Base-by-base conservation (phyloP, 2,113 vertebrate species). In the Pycnonotus jocosus region DNA sequence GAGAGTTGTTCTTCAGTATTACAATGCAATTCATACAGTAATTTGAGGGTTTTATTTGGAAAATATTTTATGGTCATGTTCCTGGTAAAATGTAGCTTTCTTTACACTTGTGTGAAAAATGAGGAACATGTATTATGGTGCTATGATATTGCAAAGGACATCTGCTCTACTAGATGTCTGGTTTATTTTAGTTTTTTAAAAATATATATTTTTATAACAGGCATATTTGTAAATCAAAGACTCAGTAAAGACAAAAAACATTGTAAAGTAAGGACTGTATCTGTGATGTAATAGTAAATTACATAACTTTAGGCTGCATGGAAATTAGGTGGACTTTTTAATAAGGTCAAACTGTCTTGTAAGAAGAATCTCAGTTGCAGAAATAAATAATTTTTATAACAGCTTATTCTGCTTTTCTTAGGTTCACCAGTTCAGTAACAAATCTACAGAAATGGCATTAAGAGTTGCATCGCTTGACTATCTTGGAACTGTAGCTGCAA, bases 341-440 rank as follows among this genome's bases (percentile, higher is more conserved):
- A 77, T 74, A 73, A 60, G 40, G 22, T 82, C 50, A 74, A 40
- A 25, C 27, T 78, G 4, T 81, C 44, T 42, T 81, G 42, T 88
- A 33, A 56, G 71, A 77, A 78, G 64, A 71, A 73, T 86, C 73
- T 54, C 42, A 85, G 51, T 73, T 53, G 51, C 68, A 88, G 78
- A 86, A 84, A 90, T 72, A 79, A 81, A 48, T 68, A 45, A 2
- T 87, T 56, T 28, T 81, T 71, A 37, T 68, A 79, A 48, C 70
- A 87, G 40, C 35, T 88, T 86, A 20, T 77, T 84, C 20, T 77
- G 31, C 4, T 76, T 97, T 92, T 76, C 35, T 77, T 97, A 99
- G 99, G 99, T 99, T 85, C 99, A 99, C 95, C 99, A 99, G 51
- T 99, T 99, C 93, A 99, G 99, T 98, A 99, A 99, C 92, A 99